These are phyloP conservation scores for Pipra filicauda DNA, from an alignment of 2,113 vertebrate genomes.

Conservation along the genomic window DNA sequence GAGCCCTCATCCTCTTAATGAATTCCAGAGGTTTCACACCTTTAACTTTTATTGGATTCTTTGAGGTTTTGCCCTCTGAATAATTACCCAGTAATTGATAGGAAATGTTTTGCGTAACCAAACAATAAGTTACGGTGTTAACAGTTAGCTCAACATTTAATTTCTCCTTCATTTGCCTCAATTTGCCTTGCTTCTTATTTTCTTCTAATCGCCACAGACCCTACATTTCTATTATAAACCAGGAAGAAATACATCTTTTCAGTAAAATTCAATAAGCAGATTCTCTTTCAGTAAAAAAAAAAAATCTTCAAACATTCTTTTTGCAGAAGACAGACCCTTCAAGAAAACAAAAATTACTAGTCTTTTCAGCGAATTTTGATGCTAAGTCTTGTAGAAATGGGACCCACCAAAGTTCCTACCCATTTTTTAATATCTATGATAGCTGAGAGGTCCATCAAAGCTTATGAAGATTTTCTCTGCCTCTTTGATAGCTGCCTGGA, in stretches of 20 bases:
- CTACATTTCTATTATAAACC: neutral
- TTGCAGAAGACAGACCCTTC: neutral
- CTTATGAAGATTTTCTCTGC: neutral
- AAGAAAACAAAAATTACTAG: neutral
- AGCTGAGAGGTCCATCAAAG: neutral
- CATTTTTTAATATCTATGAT: neutral
- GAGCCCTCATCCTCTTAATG: neutral
- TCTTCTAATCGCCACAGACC: neutral
- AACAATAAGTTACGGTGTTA: neutral
- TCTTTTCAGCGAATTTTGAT: neutral
- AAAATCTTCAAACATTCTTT: neutral
- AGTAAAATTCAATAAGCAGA: neutral
- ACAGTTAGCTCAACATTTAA: neutral
- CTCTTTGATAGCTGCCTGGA: neutral
- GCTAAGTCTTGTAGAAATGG: neutral
- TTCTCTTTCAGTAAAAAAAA: neutral
- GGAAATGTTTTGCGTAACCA: neutral
- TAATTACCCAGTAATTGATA: neutral
- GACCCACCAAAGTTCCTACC: neutral
- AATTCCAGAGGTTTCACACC: neutral
- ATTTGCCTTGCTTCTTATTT: neutral
- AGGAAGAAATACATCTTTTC: neutral
- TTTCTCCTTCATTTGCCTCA: neutral
- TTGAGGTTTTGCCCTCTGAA: neutral
- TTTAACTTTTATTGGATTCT: neutral